These are phyloP conservation scores for Molossus molossus DNA, from an alignment of 2,797 vertebrate genomes.

Conservation along the genomic window DNA sequence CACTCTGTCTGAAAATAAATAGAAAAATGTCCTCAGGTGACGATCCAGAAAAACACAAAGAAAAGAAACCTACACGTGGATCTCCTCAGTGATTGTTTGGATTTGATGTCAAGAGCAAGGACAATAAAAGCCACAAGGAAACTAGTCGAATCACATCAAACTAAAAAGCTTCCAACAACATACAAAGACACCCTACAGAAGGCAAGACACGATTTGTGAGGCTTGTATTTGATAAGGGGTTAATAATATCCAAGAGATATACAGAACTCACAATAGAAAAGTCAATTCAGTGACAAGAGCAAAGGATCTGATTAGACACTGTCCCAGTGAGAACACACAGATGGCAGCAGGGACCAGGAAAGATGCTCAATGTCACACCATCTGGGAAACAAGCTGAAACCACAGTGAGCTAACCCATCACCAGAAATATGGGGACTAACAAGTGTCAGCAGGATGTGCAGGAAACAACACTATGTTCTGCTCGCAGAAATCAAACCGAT, in stretches of 20 bases:
- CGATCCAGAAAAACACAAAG: too few relatives aligned
- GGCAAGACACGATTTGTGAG: too few relatives aligned
- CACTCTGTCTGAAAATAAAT: too few relatives aligned
- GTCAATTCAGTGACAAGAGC: background rate
- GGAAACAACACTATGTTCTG: background rate
- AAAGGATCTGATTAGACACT: background rate
- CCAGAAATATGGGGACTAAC: background rate
- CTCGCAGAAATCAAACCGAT: too few relatives aligned
- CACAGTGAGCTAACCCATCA: background rate
- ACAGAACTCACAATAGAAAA: too few relatives aligned
- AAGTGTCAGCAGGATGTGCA: too few relatives aligned
- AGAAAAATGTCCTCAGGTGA: too few relatives aligned
- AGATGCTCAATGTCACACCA: background rate
- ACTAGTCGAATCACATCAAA: too few relatives aligned
- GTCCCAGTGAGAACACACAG: background rate
- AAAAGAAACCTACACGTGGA: too few relatives aligned
- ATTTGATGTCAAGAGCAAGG: background rate
- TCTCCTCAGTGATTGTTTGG: background rate
- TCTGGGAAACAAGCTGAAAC: background rate
- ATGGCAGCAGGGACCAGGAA: background rate
- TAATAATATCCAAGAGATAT: too few relatives aligned
- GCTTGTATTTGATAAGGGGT: too few relatives aligned
- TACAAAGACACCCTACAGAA: too few relatives aligned
- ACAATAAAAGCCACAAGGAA: accelerated
- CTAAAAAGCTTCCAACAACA: background rate